Base-by-base conservation (phyloP, 1,140 invertebrate genomes). In the Trypoxylus dichotomus region DNA sequence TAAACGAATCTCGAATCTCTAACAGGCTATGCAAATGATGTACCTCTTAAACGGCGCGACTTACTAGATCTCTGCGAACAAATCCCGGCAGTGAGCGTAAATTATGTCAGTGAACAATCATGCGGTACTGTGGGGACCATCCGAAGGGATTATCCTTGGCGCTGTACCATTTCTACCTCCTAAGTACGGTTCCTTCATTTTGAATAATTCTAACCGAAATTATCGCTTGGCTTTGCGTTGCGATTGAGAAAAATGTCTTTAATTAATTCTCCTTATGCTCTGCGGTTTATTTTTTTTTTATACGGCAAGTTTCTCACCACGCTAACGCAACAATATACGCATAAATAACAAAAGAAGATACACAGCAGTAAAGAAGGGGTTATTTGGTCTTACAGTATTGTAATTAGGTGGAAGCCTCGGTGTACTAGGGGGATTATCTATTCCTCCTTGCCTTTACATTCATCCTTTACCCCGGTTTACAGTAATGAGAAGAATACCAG, bases 81-180 rank as follows among this genome's bases (percentile, higher is more conserved):
- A 85, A 85, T 84, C 84, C 83, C 79, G 80, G 79, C 79, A 80
- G 79, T 81, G 79, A 81, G 82, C 82, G 83, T 85, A 85, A 85
- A 85, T 85, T 85, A 83, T 84, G 83, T 84, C 83, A 83, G 82
- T 75, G 84, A 83, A 83, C 83, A 83, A 85, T 85, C 84, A 83
- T 84, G 84, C 78, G 83, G 84, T 83, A 79, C 79, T 81, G n/a
- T 24, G 71, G 71, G 13, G 32, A 41, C 15, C 71, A 42, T 37
- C 71, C 11, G 27, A 37, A 41, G 74, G 37, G 43, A 42, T 47
- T 47, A 75, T 75, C 74, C 43, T 13, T 21, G 74, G 37, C 6
- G 74, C 32, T 27, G 29, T 21, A 73, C 71, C 71, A 73, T 37
- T 42, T 41, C 71, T 42, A 37, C n/a, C 6, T 47, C 29, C 25